Base-by-base conservation (phyloP, 2,888 invertebrate species). In the Aricia artaxerxes region DNA sequence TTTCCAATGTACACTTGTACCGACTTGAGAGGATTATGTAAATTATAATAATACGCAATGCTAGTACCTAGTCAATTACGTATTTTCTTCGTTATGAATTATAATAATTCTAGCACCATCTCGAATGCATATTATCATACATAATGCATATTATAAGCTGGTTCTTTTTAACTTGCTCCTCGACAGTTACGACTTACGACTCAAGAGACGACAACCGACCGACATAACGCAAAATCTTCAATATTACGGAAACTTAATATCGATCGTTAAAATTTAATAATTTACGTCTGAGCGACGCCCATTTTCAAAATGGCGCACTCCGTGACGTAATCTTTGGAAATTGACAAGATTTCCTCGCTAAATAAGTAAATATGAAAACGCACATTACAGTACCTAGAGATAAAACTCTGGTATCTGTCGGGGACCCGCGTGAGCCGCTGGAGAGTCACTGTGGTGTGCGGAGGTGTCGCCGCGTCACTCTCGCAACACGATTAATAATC, bases 241-340 rank as follows among this genome's bases (percentile, higher is more conserved):
- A 53, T 40, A 24, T 31, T 49, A 44, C 11, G 1, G 44, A 75
- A 75, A 75, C 24, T 53, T 49, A 76, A 44, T 57, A 53, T 57
- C 49, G 76, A 76, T 76, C 76, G 76, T 76, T 38, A 76, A 76
- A 76, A 31, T 57, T 76, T 76, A 75, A 76, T 76, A 76, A 76
- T 57, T 76, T 57, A 76, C 5, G n/a, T 76, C 49, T 53, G 24
- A 78, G 73, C 57, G 87, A 88, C 88, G 89, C 88, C 87, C 87
- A 87, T 90, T 91, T 92, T 85, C 91, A 92, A 92, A 88, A 92
- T 92, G 92, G 92, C 92, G 87, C 78, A 82, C 81, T 81, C 77
- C 80, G 80, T 88, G 88, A 88, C 86, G 89, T 87, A 85, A 85
- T 81, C 80, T 73, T 40, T 81, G 79, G 79, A 82, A 82, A 81